Base-by-base conservation (phyloP, 2,797 vertebrate species). In the Sebastes kiyomatsui region DNA sequence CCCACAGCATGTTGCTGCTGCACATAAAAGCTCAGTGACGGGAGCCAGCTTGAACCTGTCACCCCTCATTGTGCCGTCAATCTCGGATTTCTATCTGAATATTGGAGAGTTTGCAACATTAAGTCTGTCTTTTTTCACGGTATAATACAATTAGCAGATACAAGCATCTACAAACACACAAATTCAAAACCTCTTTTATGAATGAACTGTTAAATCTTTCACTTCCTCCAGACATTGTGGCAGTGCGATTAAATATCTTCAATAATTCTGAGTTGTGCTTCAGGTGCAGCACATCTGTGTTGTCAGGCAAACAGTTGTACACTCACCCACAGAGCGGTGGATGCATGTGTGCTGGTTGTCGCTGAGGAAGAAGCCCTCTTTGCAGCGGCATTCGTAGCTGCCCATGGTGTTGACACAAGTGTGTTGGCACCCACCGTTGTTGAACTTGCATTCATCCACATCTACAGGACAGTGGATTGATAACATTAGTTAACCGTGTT, bases 341-440 rank as follows among this genome's bases (percentile, higher is more conserved):
- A 99, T 99, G 91, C 99, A 99, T 0, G 97, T 99, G 90, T 99
- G 98, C 94, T 99, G 99, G 92, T 99, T 99, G 92, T 99, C 97
- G 32, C 99, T 99, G 75, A 99, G 96, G 94, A 99, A 99, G 91
- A 99, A 99, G 0, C 99, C 98, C 1, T 97, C 96, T 89, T 97
- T 98, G 94, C 99, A 99, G 87, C 92, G 96, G 80, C 98, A 99
- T 88, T 98, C 97, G 1, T 99, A 99, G 95, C 98, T 99, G 77
- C 99, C 99, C 97, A 99, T 92, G 4, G 96, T 94, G 93, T 99
- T 99, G 93, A 98, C 93, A 91, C 98, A 99, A 82, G 96, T 91
- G 74, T 99, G 98, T 74, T 99, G 98, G 96, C 99, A 99, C 42
- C 98, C 99, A 0, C 98, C 98, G 4, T 99, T 99, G 95, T 99